Conservation (phyloP, 2,113 vertebrate genomes). For the Glaucomys volans region DNA sequence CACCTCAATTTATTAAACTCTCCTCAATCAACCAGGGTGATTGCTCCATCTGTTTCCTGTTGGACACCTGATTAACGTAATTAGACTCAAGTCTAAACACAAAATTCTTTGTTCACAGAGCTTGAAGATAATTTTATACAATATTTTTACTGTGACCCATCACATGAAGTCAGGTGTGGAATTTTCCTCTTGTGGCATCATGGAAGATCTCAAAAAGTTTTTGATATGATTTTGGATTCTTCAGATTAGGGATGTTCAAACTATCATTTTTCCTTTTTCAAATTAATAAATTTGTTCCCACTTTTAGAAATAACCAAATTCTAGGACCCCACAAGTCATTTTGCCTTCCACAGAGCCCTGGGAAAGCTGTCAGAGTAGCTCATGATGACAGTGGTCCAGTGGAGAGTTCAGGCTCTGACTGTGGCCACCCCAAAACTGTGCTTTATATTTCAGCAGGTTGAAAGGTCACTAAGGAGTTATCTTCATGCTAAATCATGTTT, state of each 20-base stretch:
- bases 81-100: background rate
- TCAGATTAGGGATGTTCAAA: background rate
- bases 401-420: background rate
- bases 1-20: background rate
- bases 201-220: background rate
- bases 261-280: background rate
- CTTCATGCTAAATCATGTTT: background rate
- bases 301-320: background rate
- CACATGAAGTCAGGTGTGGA: too few species aligned
- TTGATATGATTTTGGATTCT: background rate
- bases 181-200: background rate
- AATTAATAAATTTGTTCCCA: background rate
- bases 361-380: background rate
- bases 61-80: accelerated
- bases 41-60: background rate
- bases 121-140: background rate
- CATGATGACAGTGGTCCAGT: accelerated
- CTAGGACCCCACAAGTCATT: background rate
- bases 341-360: background rate
- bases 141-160: background rate
- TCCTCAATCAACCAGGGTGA: background rate
- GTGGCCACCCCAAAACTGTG: background rate
- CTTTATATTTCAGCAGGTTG: background rate
- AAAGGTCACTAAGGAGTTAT: background rate
- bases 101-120: background rate